Evolutionary conservation across 1,140 invertebrate species (phyloP).

Genomic region (Lutraria rhynchaena): DNA sequence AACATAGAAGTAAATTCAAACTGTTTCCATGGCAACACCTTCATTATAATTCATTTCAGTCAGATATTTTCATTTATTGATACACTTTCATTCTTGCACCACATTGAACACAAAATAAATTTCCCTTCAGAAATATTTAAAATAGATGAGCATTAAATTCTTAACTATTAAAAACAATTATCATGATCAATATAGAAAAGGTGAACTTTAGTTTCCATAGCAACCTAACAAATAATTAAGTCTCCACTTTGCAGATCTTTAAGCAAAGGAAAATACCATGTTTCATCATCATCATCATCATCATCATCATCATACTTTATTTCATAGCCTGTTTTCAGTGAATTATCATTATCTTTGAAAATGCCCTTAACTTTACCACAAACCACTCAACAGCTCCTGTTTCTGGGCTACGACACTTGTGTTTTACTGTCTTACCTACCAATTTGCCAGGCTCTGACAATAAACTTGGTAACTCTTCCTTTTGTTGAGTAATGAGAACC

Average conservation of each 20-base stretch:
- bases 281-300: constrained; percentile 6
- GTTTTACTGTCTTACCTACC: constrained; percentile 11
- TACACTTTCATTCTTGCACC: too few species aligned
- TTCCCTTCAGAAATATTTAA: too few species aligned
- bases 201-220: too few species aligned
- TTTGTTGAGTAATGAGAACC: constrained; percentile 1
- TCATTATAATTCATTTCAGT: too few species aligned
- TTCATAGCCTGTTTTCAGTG: not conserved
- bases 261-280: not conserved
- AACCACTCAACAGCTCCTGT: constrained; percentile 1
- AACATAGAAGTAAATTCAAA: too few species aligned
- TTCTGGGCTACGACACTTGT: not conserved
- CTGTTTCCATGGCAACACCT: too few species aligned
- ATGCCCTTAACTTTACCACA: not conserved
- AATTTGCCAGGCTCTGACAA: not conserved
- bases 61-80: too few species aligned
- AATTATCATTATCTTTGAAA: not conserved
- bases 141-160: too few species aligned
- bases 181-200: too few species aligned
- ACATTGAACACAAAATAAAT: too few species aligned
- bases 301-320: constrained; percentile 9
- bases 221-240: too few species aligned
- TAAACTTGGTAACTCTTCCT: not conserved
- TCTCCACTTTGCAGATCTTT: constrained; percentile 17
- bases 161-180: too few species aligned